These are phyloP conservation scores for Montipora sp. DNA, from an alignment of 64 coral and sea anemone genomes.

Conservation along the genomic window DNA sequence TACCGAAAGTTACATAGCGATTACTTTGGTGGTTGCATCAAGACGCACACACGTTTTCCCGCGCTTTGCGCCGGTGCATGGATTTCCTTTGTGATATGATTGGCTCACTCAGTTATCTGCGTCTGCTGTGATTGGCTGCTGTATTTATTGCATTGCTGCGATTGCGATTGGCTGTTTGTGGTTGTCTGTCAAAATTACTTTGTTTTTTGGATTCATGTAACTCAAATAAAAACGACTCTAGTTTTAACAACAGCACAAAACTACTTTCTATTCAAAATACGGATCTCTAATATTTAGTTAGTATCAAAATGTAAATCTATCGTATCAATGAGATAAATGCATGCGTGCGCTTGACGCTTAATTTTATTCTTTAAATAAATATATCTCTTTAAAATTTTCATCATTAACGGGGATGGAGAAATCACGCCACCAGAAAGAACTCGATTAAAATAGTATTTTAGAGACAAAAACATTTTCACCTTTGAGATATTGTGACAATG, in stretches of 20 bases:
- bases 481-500: too few species aligned
- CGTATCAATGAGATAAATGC: constrained; percentile 3
- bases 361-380: not conserved
- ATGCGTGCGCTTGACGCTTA: too few species aligned
- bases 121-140: not conserved
- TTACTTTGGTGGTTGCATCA: too few species aligned
- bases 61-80: too few species aligned
- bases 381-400: not conserved
- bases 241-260: not conserved
- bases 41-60: too few species aligned
- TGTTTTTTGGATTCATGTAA: not conserved
- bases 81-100: too few species aligned
- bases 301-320: constrained; percentile 28
- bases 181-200: not conserved
- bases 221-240: not conserved
- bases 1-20: too few species aligned
- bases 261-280: constrained; percentile 10
- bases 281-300: not conserved
- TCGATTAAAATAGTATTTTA: too few species aligned
- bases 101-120: too few species aligned
- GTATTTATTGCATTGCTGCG: not conserved
- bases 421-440: too few species aligned
- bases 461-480: too few species aligned
- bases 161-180: not conserved
- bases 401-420: too few species aligned